Evolutionary conservation across 2,797 vertebrate species (phyloP).

Genomic region (Leuciscus waleckii): DNA sequence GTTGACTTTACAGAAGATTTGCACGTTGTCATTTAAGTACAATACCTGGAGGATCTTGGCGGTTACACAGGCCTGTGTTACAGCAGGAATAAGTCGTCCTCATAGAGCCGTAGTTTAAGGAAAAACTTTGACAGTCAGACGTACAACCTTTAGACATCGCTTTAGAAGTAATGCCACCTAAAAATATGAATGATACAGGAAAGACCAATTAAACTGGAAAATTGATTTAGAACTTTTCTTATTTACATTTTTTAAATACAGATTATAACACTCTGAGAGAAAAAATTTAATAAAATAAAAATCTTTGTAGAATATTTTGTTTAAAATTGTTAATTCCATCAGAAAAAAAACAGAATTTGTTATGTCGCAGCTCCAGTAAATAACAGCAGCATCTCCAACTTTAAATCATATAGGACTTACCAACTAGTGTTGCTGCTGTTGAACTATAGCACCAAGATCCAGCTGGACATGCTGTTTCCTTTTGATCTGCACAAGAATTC

Average conservation of each 20-base stretch:
- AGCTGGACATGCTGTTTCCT: fast-evolving
- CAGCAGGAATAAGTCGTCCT: not conserved
- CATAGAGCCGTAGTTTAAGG: fast-evolving
- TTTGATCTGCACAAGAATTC: too few species aligned
- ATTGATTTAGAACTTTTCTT: too few species aligned
- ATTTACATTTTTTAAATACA: not conserved
- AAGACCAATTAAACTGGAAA: not conserved
- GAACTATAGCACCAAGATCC: too few species aligned
- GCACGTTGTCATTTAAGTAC: not conserved
- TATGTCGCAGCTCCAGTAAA: not conserved
- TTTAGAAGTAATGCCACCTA: fast-evolving
- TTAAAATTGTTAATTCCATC: not conserved
- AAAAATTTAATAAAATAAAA: too few species aligned
- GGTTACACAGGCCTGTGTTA: not conserved
- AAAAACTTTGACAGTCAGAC: fast-evolving
- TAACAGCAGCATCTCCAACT: not conserved
- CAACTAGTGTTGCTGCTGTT: fast-evolving
- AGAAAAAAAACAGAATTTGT: not conserved
- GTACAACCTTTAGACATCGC: fast-evolving
- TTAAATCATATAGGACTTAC: too few species aligned
- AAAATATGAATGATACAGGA: not conserved
- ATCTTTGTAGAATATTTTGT: too few species aligned
- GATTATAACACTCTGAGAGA: too few species aligned
- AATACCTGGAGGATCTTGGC: not conserved
- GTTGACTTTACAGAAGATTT: not conserved